phyloP scores from a whole-genome alignment of 2,797 vertebrate species.

The Trachops cirrhosus region DNA sequence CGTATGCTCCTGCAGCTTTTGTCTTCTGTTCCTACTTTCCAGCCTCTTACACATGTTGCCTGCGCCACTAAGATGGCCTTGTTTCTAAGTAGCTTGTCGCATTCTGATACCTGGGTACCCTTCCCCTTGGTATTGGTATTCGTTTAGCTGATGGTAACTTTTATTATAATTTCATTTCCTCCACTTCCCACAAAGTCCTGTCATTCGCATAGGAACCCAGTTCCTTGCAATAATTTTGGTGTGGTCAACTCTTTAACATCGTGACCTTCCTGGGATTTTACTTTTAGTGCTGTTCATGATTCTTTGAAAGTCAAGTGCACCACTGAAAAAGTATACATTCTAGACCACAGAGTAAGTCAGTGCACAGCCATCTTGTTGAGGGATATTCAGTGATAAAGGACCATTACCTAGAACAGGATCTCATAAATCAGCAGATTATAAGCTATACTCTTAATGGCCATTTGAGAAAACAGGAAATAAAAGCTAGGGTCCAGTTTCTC shows the following conservation, averaged over 20 bases:
- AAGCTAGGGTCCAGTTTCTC: background rate
- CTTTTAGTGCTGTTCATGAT: background rate
- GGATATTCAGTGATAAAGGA: background rate
- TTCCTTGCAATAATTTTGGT: background rate
- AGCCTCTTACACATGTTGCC: background rate
- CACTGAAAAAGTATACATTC: background rate
- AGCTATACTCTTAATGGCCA: background rate
- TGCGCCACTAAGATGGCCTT: slow-evolving; percentile 14
- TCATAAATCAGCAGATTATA: background rate
- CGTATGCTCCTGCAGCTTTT: background rate
- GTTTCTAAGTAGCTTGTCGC: background rate
- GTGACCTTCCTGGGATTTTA: slow-evolving; percentile 3
- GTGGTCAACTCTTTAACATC: background rate
- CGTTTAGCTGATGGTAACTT: background rate
- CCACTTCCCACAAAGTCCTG: background rate
- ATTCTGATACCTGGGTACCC: background rate
- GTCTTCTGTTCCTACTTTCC: background rate
- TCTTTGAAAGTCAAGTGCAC: background rate
- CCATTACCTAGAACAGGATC: background rate
- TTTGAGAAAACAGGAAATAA: background rate
- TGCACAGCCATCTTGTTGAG: background rate
- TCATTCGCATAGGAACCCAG: background rate
- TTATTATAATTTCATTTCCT: background rate
- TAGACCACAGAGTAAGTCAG: background rate
- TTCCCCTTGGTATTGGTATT: background rate